Evolutionary conservation across 2,113 vertebrate species (phyloP), one percentile per base, ranked within the genome.

Genomic region (Lonchura striata): DNA sequence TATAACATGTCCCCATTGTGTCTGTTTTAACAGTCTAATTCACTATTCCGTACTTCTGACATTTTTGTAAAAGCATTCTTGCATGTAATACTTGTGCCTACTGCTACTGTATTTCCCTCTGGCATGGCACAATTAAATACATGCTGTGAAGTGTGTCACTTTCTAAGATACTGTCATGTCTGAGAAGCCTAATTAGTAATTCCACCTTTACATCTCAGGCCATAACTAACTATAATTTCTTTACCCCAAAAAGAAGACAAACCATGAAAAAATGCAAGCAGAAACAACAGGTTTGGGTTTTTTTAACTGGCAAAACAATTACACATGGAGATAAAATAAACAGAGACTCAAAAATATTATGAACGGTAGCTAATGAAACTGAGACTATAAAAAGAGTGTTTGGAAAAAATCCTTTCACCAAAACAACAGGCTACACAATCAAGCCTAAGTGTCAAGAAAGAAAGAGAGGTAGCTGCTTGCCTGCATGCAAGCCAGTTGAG

Each of bases 391-490:
- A 91, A 97, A 94, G 87, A 90, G 41, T 77, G 54, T 31, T 71
- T 86, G 90, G 82, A 72, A 95, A 90, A 95, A 90, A 60, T 47
- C 23, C 81, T 80, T 90, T 61, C 84, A 94, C 60, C 84, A 87
- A 96, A 97, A 97, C 56, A 91, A 79, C 0, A 90, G 82, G 49
- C 59, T 87, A 56, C 82, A 80, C 31, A 61, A 54, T 28, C 66
- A 94, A 94, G 94, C 92, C 57, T 68, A 72, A 56, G 42, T 54
- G 61, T 90, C 86, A 97, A 88, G 83, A 81, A 95, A 83, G 82
- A 95, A 82, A 65, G 91, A 65, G 91, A 96, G 44, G 56, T 86
- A 94, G 23, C 66, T 96, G 65, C 65, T 70, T 90, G 79, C 59
- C 83, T 83, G 35, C 1, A 1, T 50, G 71, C 71, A 94, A 95